phyloP scores from a whole-genome alignment of 2,888 invertebrate genomes.

The Cheilosia grossa region DNA sequence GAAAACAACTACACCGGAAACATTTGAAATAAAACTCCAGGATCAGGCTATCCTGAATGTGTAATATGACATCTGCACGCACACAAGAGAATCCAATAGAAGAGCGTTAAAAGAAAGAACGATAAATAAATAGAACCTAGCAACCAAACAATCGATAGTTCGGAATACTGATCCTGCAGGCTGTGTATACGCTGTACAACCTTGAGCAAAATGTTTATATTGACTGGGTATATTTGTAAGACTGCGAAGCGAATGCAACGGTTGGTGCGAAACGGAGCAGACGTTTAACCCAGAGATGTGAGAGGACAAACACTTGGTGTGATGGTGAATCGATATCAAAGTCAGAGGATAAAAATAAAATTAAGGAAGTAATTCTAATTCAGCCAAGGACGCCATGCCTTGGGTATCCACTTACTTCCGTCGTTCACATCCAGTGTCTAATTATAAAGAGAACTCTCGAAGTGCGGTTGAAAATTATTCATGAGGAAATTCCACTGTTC shows the following conservation, averaged over 20 bases:
- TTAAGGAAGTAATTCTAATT: neutral
- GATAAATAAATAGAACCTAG: neutral
- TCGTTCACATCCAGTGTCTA: constrained; percentile 4
- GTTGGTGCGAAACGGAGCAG: neutral
- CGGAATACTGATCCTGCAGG: neutral
- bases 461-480: constrained; percentile 28
- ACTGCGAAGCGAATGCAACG: neutral
- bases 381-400: neutral
- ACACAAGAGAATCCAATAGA: too few species aligned
- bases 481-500: constrained; percentile 9
- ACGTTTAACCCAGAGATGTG: neutral
- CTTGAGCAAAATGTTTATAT: neutral
- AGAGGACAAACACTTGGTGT: neutral
- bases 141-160: neutral
- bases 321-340: constrained; percentile 12
- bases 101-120: neutral
- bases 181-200: neutral
- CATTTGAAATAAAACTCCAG: neutral
- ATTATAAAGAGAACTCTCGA: constrained; percentile 11
- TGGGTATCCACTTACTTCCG: neutral
- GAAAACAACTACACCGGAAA: neutral
- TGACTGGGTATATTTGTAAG: neutral
- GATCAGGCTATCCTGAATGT: neutral
- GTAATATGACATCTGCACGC: neutral
- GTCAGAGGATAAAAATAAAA: neutral